Conservation (phyloP, 2,113 vertebrate species). For the Brachyhypopomus occidentalis region DNA sequence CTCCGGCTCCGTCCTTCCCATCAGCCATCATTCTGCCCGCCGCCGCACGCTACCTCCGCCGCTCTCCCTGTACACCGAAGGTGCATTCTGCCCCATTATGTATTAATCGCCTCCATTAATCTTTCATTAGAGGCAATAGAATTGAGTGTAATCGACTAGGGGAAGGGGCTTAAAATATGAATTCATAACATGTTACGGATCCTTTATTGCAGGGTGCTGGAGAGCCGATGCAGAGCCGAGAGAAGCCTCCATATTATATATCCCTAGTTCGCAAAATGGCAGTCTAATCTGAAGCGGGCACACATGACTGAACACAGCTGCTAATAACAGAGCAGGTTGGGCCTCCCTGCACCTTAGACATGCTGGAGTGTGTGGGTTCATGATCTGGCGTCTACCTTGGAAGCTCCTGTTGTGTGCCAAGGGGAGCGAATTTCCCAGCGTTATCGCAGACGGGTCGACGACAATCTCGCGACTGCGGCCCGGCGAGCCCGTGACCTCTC, state of each 20-base stretch:
- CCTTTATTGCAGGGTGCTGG: not conserved
- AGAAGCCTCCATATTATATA: not conserved
- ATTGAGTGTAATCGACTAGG: slow-evolving; percentile 46
- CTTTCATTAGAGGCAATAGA: slow-evolving; percentile 58
- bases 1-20: slow-evolving; percentile 19
- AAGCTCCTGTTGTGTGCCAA: slow-evolving; percentile 80
- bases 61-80: slow-evolving; percentile 50
- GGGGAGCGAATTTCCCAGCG: slow-evolving; percentile 81
- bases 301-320: slow-evolving; percentile 6
- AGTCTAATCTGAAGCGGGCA: not conserved
- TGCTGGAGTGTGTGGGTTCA: not conserved
- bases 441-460: slow-evolving; percentile 77
- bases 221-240: not conserved
- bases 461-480: slow-evolving; percentile 82
- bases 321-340: not conserved
- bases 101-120: slow-evolving; percentile 64
- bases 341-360: not conserved
- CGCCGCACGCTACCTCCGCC: not conserved
- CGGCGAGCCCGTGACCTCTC: slow-evolving; percentile 74
- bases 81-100: slow-evolving; percentile 60
- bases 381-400: slow-evolving; percentile 72
- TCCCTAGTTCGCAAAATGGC: not conserved
- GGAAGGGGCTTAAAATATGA: slow-evolving; percentile 42
- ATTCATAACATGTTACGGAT: slow-evolving; percentile 49
- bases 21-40: slow-evolving; percentile 30